These are phyloP conservation scores for Euwallacea fornicatus DNA, from an alignment of 1,140 invertebrate species.

Conservation along the genomic window DNA sequence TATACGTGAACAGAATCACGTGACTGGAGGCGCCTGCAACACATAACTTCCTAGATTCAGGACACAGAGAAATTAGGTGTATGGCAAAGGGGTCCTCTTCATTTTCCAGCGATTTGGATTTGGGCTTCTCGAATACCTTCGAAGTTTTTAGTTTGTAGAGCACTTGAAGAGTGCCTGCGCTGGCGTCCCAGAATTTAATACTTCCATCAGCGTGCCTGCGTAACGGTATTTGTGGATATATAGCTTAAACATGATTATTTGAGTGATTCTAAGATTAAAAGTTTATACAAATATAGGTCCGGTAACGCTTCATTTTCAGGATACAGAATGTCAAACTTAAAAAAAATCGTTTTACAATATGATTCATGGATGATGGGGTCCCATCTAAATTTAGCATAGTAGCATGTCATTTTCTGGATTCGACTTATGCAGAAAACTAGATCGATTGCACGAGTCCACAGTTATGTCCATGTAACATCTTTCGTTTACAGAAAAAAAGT, in stretches of 20 bases:
- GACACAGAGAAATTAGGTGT: slow-evolving; percentile 87
- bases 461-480: no score
- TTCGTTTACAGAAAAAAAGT: no score
- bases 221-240: slow-evolving; percentile 33
- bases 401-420: no score
- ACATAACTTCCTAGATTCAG: slow-evolving; percentile 87
- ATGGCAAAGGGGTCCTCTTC: slow-evolving; percentile 91
- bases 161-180: slow-evolving; percentile 88
- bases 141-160: slow-evolving; percentile 98
- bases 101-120: slow-evolving; percentile 55
- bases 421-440: no score
- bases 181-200: slow-evolving; percentile 97
- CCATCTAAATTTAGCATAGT: no score
- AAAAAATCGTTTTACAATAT: no score
- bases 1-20: slow-evolving; percentile 94
- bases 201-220: slow-evolving; percentile 93
- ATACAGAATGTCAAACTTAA: no score
- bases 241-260: neutral
- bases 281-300: neutral
- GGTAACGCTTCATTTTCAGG: no score
- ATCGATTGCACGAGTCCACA: no score
- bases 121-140: slow-evolving; percentile 86
- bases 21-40: slow-evolving; percentile 89
- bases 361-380: no score
- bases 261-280: neutral